phyloP scores from a whole-genome alignment of 2,113 vertebrate species.

The Polyodon spathula region DNA sequence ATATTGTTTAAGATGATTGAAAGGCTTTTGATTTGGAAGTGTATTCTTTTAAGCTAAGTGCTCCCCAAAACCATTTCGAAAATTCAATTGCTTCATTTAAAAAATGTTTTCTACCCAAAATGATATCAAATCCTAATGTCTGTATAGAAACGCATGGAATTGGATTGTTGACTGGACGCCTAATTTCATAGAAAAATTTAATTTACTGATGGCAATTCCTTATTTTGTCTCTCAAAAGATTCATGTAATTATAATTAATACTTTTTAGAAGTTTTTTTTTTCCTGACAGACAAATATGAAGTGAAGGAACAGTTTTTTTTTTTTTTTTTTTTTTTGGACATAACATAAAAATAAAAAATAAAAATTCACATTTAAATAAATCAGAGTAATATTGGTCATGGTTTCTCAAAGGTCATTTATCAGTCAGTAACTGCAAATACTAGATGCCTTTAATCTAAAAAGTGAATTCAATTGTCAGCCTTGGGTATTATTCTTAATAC shows the following conservation, averaged over 20 bases:
- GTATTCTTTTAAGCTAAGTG: slow-evolving; percentile 99
- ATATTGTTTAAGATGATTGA: slow-evolving; percentile 98
- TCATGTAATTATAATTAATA: slow-evolving; percentile 94
- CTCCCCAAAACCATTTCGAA: slow-evolving; percentile 90
- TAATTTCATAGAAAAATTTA: slow-evolving; percentile 95
- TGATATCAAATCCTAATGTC: slow-evolving; percentile 97
- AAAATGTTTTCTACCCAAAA: slow-evolving; percentile 92
- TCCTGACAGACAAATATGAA: slow-evolving; percentile 55
- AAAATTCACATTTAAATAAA: too few relatives aligned
- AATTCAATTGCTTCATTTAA: slow-evolving; percentile 98
- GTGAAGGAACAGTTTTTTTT: slow-evolving; percentile 38
- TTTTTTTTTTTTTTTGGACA: too few relatives aligned
- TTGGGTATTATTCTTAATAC: too few relatives aligned
- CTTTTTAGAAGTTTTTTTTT: slow-evolving; percentile 74
- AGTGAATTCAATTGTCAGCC: too few relatives aligned
- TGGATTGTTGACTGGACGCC: slow-evolving; percentile 89
- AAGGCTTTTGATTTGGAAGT: slow-evolving; percentile 99
- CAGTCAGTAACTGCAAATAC: too few relatives aligned
- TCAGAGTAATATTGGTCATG: too few relatives aligned
- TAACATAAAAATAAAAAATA: too few relatives aligned
- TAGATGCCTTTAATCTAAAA: too few relatives aligned
- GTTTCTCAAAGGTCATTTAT: too few relatives aligned
- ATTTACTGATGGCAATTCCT: slow-evolving; percentile 96
- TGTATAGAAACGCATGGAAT: slow-evolving; percentile 93
- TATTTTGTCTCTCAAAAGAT: slow-evolving; percentile 83